Evolutionary conservation across 1,140 invertebrate genomes (phyloP), one percentile per base, ranked within the genome.

Genomic region (Nylanderia fulva): DNA sequence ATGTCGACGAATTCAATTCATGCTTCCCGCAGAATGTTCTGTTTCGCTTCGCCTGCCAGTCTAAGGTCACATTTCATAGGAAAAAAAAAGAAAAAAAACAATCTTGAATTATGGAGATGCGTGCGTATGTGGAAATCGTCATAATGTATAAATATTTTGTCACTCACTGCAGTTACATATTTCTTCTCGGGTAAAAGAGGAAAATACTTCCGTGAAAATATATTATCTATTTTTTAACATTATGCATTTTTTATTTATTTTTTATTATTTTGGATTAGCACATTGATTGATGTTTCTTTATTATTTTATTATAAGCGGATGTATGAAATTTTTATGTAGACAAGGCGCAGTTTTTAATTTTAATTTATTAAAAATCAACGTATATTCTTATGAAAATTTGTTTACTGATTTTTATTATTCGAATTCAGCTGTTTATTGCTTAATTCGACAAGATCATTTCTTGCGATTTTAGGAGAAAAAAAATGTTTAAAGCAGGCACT

Each of bases 11-110:
- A 66, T 74, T 75, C 54, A 58, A 61, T 82, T 77, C 39, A 86
- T 89, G 88, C 88, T 89, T 89, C 87, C 87, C 15, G 75, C 85
- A 63, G 85, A 89, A 88, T 88, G 68, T 84, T 84, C 88, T 83
- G 82, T 89, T 89, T 89, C 64, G 75, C 88, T 89, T 84, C 9
- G n/a, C 45, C 63, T 77, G 69, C 52, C 85, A 89, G 42, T 83
- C 54, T 61, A 71, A 69, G 29, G 58, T 72, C 60, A n/a, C n/a
- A 8, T 85, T 71, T 84, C 24, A 39, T 54, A 18, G 42, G 48
- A 60, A 61, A 48, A 42, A 48, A 48, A 48, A 48, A 39, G n/a
- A n/a, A n/a, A n/a, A n/a, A n/a, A n/a, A n/a, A n/a, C 45, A 33
- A 39, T 85, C 13, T 36, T 18, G 69, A 86, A 61, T 18, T 74